Conservation (phyloP, 2,888 invertebrate genomes). For the Epinotia bilunana region DNA sequence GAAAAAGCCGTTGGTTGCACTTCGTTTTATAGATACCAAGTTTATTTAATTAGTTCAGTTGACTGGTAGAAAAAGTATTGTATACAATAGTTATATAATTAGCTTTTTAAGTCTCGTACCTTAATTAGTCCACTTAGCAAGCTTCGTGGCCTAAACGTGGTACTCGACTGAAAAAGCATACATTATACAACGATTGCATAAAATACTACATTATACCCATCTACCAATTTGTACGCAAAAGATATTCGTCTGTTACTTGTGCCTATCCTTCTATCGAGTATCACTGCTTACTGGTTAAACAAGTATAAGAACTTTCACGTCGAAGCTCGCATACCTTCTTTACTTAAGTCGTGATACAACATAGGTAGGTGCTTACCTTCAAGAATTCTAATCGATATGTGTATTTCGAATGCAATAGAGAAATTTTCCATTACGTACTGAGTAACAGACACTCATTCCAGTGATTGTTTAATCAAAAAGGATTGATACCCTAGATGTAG, state of each 20-base stretch:
- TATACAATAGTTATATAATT: too few relatives aligned
- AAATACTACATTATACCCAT: too few relatives aligned
- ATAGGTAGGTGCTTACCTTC: slow-evolving; percentile 8
- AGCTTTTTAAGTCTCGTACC: too few relatives aligned
- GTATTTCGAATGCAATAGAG: not conserved
- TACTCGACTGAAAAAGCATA: too few relatives aligned
- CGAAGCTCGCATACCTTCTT: slow-evolving; percentile 40
- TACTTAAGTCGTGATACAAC: not conserved
- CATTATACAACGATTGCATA: too few relatives aligned
- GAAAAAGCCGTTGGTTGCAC: too few relatives aligned
- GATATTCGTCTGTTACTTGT: not conserved
- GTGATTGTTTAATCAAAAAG: not conserved
- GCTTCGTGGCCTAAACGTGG: too few relatives aligned
- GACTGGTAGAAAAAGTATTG: too few relatives aligned
- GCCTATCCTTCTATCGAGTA: slow-evolving; percentile 13
- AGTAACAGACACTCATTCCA: not conserved
- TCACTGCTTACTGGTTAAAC: slow-evolving; percentile 31
- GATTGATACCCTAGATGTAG: too few relatives aligned
- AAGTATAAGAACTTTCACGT: slow-evolving; percentile 40
- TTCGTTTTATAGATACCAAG: too few relatives aligned
- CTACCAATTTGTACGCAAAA: not conserved
- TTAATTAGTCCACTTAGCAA: too few relatives aligned
- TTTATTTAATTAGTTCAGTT: too few relatives aligned
- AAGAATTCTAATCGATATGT: slow-evolving; percentile 19
- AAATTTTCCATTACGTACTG: not conserved